Evolutionary conservation across 2,888 invertebrate species (phyloP), one percentile per base, ranked within the genome.

Genomic region (Xestia sexstrigata): DNA sequence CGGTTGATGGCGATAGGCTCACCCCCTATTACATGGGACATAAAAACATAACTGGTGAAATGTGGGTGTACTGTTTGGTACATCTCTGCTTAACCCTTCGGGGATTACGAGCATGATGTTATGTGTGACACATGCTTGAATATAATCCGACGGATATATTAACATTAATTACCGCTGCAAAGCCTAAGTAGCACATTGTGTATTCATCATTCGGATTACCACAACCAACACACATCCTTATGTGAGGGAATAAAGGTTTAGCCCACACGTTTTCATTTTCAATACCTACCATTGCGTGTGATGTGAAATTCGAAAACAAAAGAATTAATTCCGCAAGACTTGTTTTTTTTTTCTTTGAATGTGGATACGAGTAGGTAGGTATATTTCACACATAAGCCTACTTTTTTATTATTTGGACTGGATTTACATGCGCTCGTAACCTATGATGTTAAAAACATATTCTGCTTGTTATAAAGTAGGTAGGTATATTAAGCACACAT

Each of bases 261-360:
- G 47, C 55, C 62, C 47, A 74, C 47, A 72, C 63, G 39, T 73
- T 67, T 74, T 30, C 26, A 69, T 84, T 55, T 86, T 87, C 86
- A 76, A 85, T 84, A 76, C 65, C 58, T 83, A 76, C 66, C 55
- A 87, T 83, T 85, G 87, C 88, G 86, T 90, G 87, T 82, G 86
- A 90, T 91, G 92, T 89, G 92, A 93, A 92, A 90, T 86, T 87
- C 55, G 73, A 90, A 91, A 92, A 93, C 91, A 93, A 93, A 91
- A 91, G 78, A 83, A 81, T 80, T 76, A 84, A 90, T 89, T 89
- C 89, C 89, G 85, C 85, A 84, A 88, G 82, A 89, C 76, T 77
- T 81, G 82, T 79, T 83, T 85, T 79, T 82, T n/a, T 87, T 87
- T 85, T 65, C 82, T 87, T 87, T 66, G 60, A 76, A 68, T 65